Evolutionary conservation across 2,113 vertebrate species (phyloP), one percentile per base, ranked within the genome.

Genomic region (Aspidoscelis tigris): DNA sequence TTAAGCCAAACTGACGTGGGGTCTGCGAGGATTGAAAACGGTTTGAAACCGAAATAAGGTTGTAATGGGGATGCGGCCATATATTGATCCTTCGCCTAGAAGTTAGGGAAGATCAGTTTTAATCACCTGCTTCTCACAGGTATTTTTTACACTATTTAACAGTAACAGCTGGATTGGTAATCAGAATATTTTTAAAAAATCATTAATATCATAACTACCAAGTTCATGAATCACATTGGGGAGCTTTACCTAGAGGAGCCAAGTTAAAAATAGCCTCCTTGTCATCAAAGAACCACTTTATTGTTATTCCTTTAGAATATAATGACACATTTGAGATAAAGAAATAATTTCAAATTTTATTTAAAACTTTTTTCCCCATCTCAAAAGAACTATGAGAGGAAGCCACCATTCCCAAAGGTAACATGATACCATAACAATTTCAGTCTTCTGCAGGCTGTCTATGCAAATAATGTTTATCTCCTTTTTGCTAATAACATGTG

Each of bases 391-490:
- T 83, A 12, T 82, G 88, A 73, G 86, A 70, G 86, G 86, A 92
- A 86, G 8, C 78, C 47, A 83, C 88, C 89, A 89, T 58, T 90
- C 87, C 87, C 89, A 89, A 21, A 8, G 80, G 85, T 43, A 93
- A 69, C 77, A 20, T 88, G 91, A 91, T 83, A 88, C 80, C 77
- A 89, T 81, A 90, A 90, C 90, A 92, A 90, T 89, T 87, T 77
- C 50, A 70, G 39, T 88, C 87, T 91, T 91, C 85, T 86, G 84
- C 87, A 73, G 43, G 41, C 89, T 92, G 80, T 68, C 70, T 88
- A 88, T 91, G 90, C 86, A 92, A 93, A 93, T 90, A 91, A 88
- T 89, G 70, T 86, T 88, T 82, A 91, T 89, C 85, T 84, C 90
- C 84, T 91, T 92, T 91, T 88, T 86, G 88, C 78, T 91, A 93